Conservation (phyloP, 2,888 invertebrate genomes). For the Spilarctia lutea region DNA sequence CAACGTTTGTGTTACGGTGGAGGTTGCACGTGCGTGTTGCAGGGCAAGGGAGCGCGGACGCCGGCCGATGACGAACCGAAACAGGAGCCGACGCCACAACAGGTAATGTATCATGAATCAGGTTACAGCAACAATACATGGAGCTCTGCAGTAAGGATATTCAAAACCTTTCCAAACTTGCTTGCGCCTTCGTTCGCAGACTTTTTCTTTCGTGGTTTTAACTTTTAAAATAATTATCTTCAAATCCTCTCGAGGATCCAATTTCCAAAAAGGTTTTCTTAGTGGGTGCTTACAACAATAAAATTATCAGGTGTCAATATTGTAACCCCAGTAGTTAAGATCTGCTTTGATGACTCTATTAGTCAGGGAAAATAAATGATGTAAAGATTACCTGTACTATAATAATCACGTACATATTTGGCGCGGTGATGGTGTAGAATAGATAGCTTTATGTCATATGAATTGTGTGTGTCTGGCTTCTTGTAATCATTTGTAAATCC, state of each 20-base stretch:
- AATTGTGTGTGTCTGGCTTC: conserved; percentile 4
- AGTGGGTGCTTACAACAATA: too few relatives aligned
- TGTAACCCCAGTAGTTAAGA: too few relatives aligned
- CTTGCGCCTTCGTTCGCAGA: not conserved
- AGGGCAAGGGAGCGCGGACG: conserved; percentile 80
- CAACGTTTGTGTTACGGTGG: conserved; percentile 70
- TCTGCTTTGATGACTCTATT: too few relatives aligned
- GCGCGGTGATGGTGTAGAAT: not conserved
- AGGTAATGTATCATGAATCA: conserved; percentile 60
- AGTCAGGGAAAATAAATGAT: too few relatives aligned
- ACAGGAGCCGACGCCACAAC: conserved; percentile 53
- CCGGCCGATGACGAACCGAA: conserved; percentile 75
- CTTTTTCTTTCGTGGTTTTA: not conserved
- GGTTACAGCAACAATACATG: conserved; percentile 38
- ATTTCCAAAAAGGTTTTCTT: too few relatives aligned
- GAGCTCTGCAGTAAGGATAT: not conserved
- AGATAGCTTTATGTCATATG: conserved; percentile 9
- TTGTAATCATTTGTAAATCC: not conserved
- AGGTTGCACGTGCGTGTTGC: conserved; percentile 75
- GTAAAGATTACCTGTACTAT: not conserved
- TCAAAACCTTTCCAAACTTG: not conserved
- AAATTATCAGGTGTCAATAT: too few relatives aligned
- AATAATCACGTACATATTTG: not conserved
- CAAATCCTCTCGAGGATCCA: too few relatives aligned
- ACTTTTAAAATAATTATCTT: not conserved